These are phyloP conservation scores for Loripinus fragilis DNA, from an alignment of 2,888 invertebrate genomes.

Conservation along the genomic window DNA sequence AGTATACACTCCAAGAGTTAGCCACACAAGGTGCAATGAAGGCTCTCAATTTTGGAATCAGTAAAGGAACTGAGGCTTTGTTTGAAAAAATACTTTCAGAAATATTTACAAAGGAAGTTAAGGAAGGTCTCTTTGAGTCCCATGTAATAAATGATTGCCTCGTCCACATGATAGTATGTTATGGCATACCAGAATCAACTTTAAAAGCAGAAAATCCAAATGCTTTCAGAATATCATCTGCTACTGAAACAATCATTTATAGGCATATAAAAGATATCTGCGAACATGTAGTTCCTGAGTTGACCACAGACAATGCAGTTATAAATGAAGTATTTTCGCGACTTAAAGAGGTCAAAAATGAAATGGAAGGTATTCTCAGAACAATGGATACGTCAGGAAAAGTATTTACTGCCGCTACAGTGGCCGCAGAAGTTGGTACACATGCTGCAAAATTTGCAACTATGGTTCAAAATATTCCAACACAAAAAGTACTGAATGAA, in stretches of 20 bases:
- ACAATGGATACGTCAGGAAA: background rate
- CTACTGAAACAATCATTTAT: background rate
- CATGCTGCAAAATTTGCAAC: background rate
- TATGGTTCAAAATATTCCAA: constrained; percentile 13
- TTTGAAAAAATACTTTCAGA: constrained; percentile 2
- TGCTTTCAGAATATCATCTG: background rate
- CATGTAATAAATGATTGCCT: background rate
- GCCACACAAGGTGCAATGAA: background rate
- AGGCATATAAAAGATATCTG: constrained; percentile 1
- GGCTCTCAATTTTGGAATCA: background rate
- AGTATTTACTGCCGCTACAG: background rate
- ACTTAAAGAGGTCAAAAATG: background rate
- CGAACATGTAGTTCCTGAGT: background rate
- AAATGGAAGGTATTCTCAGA: background rate
- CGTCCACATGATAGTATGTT: background rate
- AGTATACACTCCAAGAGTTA: background rate
- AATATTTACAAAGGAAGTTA: background rate
- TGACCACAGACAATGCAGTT: constrained; percentile 1
- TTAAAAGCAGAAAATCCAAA: background rate
- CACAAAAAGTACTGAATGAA: background rate
- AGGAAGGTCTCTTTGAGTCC: background rate
- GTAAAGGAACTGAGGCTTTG: constrained; percentile 3
- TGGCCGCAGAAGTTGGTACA: background rate
- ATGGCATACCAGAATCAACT: background rate
- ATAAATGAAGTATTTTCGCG: background rate